A percentile compares a stretch with the other conserved stretches of the same genome.
These are phyloP conservation scores for Stenurella melanura DNA, from an alignment of 2,888 invertebrate genomes.

Conservation along the genomic window DNA sequence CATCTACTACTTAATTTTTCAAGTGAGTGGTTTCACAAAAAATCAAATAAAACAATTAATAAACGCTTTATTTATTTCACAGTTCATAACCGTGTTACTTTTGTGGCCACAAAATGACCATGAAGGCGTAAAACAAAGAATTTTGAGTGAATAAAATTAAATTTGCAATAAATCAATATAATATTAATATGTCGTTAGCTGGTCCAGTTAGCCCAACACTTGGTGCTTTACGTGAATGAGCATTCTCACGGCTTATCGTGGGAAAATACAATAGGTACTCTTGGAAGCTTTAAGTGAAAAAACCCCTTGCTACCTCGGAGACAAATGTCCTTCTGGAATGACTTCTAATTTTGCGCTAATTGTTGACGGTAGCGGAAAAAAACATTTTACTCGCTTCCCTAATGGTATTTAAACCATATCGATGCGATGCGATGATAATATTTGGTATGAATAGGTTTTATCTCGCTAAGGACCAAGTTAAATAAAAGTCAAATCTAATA, in stretches of 20 bases:
- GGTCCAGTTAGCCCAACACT: slow-evolving; percentile 22
- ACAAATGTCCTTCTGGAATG: slow-evolving; percentile 1
- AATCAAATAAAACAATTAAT: slow-evolving; percentile 10
- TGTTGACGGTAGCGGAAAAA: not conserved
- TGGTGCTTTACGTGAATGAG: slow-evolving; percentile 37
- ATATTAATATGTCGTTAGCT: slow-evolving; percentile 20
- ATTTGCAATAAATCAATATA: slow-evolving; percentile 21
- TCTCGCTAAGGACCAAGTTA: too few relatives aligned
- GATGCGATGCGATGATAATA: too few relatives aligned
- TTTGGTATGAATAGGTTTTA: too few relatives aligned
- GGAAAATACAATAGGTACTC: slow-evolving; percentile 29
- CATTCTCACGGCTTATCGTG: slow-evolving; percentile 42
- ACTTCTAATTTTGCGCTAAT: not conserved
- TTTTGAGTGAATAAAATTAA: slow-evolving; percentile 22
- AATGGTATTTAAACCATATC: not conserved
- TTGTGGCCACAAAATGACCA: slow-evolving; percentile 41
- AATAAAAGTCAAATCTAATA: too few relatives aligned
- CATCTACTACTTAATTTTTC: not conserved
- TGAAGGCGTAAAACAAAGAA: slow-evolving; percentile 38
- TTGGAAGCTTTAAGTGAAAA: slow-evolving; percentile 13
- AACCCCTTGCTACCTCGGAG: slow-evolving; percentile 14
- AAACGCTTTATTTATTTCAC: slow-evolving; percentile 38
- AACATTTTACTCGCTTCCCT: not conserved
- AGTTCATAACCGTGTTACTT: slow-evolving; percentile 30
- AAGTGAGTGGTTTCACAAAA: not conserved